These are phyloP conservation scores for Tenebrosternarchus preto DNA, from an alignment of 2,113 vertebrate genomes.

Conservation along the genomic window DNA sequence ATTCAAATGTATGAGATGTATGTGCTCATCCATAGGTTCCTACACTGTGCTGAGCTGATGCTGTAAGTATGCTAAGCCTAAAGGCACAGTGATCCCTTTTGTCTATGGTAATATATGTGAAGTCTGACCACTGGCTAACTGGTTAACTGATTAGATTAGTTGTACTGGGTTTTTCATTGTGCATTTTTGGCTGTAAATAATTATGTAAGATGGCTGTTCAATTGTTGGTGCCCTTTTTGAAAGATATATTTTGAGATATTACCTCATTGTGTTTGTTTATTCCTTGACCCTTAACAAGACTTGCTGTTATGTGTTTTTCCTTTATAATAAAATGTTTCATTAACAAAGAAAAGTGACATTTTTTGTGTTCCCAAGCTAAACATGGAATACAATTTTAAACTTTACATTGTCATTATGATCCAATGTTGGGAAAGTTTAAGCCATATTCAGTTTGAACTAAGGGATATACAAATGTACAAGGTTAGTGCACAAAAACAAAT, in stretches of 20 bases:
- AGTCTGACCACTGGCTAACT: constrained; percentile 80
- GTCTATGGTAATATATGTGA: constrained; percentile 67
- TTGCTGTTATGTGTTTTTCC: constrained; percentile 83
- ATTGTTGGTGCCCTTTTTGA: constrained; percentile 73
- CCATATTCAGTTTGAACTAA: not conserved
- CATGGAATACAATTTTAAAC: not conserved
- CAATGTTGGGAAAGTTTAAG: not conserved
- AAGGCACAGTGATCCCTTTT: constrained; percentile 52
- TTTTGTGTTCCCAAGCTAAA: constrained; percentile 8
- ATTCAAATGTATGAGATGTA: not conserved
- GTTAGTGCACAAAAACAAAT: not conserved
- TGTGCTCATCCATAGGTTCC: constrained; percentile 16
- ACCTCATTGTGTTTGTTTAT: constrained; percentile 78
- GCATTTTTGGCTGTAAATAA: constrained; percentile 74
- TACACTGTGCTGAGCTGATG: constrained; percentile 60
- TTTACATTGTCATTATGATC: not conserved
- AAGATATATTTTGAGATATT: constrained; percentile 83
- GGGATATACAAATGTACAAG: not conserved
- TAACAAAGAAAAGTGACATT: constrained; percentile 43
- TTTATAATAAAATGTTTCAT: constrained; percentile 83
- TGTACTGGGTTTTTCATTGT: constrained; percentile 75
- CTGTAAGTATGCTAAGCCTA: constrained; percentile 55
- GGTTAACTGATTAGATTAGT: constrained; percentile 77
- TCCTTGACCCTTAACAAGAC: constrained; percentile 76
- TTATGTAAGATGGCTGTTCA: constrained; percentile 71